Evolutionary conservation across 2,113 vertebrate genomes (phyloP).

Genomic region (Chaetura pelagica): DNA sequence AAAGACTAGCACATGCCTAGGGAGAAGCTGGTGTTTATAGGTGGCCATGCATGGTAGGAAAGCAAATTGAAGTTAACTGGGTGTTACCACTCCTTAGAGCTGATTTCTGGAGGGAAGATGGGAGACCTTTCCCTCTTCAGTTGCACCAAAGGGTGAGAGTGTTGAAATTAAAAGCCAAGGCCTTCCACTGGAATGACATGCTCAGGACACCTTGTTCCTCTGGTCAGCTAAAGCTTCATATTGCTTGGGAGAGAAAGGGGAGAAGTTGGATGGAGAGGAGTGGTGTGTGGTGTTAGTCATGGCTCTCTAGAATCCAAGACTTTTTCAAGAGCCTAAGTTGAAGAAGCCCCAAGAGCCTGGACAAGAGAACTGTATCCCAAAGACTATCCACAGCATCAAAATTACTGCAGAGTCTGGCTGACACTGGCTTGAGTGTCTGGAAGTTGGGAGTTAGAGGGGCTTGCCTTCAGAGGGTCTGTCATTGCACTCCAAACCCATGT

Average conservation of each 20-base stretch:
- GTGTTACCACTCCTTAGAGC: background rate
- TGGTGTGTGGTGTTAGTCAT: background rate
- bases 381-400: background rate
- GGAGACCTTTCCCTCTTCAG: background rate
- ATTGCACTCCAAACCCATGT: background rate
- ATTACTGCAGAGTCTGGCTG: background rate
- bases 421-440: background rate
- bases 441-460: no score
- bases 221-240: background rate
- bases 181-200: background rate
- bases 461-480: background rate
- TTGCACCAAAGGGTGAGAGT: background rate
- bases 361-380: background rate
- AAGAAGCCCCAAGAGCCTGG: background rate
- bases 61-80: background rate
- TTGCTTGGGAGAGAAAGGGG: background rate
- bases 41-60: background rate
- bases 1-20: background rate
- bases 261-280: background rate
- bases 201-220: background rate
- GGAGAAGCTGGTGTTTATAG: background rate
- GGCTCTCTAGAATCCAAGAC: background rate
- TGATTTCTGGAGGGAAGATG: background rate
- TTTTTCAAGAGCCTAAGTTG: background rate
- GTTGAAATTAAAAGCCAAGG: background rate